Percentiles rank a stretch among this genome's conserved stretches.
Conservation (phyloP, 2,113 vertebrate genomes). For the Clupea harengus region DNA sequence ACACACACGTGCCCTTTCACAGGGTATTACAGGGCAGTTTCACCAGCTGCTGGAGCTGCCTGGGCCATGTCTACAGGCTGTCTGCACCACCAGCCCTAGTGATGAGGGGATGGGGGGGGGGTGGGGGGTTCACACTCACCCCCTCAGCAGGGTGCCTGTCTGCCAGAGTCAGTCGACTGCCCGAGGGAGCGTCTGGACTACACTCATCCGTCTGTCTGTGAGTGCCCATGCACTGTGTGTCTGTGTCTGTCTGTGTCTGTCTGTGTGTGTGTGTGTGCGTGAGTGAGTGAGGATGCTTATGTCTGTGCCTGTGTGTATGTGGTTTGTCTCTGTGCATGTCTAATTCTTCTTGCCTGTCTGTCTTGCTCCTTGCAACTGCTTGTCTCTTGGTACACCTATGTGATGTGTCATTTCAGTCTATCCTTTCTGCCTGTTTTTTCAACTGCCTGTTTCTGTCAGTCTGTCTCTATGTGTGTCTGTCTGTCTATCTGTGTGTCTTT, state of each 20-base stretch:
- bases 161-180: neutral
- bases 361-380: neutral
- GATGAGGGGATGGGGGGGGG: neutral
- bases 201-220: constrained; percentile 7
- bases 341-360: constrained; percentile 17
- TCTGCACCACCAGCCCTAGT: neutral
- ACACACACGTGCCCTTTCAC: neutral
- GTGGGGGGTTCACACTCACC: neutral
- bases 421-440: too few species aligned
- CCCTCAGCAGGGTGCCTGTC: neutral
- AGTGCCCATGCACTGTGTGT: neutral
- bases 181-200: neutral
- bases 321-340: constrained; percentile 9
- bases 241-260: neutral
- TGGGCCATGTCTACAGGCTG: neutral
- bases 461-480: too few species aligned
- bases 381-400: too few species aligned
- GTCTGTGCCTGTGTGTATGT: neutral
- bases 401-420: neutral
- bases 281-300: neutral
- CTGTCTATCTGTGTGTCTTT: neutral
- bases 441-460: neutral
- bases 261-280: neutral
- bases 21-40: constrained; percentile 11
- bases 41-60: constrained; percentile 12